Evolutionary conservation across 2,797 vertebrate species (phyloP), one percentile per base, ranked within the genome.

Genomic region (Stomatorhinus walkeri): DNA sequence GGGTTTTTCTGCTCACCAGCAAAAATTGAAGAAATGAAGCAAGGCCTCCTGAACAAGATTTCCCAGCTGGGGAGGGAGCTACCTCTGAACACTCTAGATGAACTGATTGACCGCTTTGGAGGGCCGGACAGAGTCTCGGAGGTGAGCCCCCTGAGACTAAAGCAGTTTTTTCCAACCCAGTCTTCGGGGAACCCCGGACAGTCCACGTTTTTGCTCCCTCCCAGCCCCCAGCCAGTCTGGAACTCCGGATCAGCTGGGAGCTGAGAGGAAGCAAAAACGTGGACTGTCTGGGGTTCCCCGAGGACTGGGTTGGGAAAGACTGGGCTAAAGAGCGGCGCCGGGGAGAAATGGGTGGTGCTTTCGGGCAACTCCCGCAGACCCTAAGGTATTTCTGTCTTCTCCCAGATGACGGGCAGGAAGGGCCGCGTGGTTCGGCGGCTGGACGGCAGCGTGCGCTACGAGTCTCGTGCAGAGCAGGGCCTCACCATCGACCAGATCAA

Each of bases 401-500:
- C 79, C 2, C 91, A 99, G 98, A 99, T 99, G 98, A 99, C 98
- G 0, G 98, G 98, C 36, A 93, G 98, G 14, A 99, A 99, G 91
- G 98, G 98, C 1, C 96, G 98, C 0, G 97, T 99, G 0, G 97
- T 99, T 52, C 96, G 97, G 0, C 96, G 96, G 51, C 93, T 94
- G 0, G 96, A 97, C 0, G 96, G 97, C 89, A 96, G 93, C 0
- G 96, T 99, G 12, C 92, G 93, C 0, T 99, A 98, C 0, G 98
- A 99, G 94, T 99, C 98, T 0, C 96, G 98, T 0, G 98, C 98
- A 0, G 98, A 99, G 90, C 98, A 98, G 85, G 97, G 98, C 49
- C 95, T 98, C 79, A 98, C 98, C 10, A 99, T 99, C 0, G 98
- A 99, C 94, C 97, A 99, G 3, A 97, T 99, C 88, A 99, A 99